Evolutionary conservation across 1,140 invertebrate genomes (phyloP).

Genomic region (Saccostrea echinata): DNA sequence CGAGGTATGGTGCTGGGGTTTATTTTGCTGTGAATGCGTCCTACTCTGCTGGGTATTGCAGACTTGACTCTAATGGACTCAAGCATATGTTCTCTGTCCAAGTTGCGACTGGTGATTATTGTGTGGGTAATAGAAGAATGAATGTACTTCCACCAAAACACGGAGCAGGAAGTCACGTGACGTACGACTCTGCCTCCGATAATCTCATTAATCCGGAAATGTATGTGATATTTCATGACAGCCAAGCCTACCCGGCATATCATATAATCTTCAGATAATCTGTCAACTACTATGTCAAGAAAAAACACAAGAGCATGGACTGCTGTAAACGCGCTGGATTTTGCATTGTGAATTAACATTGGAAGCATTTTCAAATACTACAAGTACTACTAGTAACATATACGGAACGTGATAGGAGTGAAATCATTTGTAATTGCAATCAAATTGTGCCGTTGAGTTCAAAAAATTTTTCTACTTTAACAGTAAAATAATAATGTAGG

Average conservation of each 20-base stretch:
- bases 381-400: too few species aligned
- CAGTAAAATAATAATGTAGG: too few species aligned
- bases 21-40: constrained; percentile 60
- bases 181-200: constrained; percentile 62
- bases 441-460: too few species aligned
- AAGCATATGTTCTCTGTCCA: constrained; percentile 56
- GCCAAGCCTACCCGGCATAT: constrained; percentile 66
- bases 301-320: too few species aligned
- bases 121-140: constrained; percentile 45
- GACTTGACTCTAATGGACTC: constrained; percentile 22
- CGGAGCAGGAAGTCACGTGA: constrained; percentile 18
- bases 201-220: constrained; percentile 54
- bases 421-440: too few species aligned
- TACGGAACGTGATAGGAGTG: too few species aligned
- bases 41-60: constrained; percentile 56
- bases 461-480: too few species aligned
- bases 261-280: constrained; percentile 52
- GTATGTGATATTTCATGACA: constrained; percentile 67
- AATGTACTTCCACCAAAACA: constrained; percentile 53
- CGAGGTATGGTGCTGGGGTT: constrained; percentile 56
- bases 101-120: constrained; percentile 61
- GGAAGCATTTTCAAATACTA: too few species aligned
- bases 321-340: too few species aligned
- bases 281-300: too few species aligned
- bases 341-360: too few species aligned